Conservation (phyloP, 1,140 invertebrate genomes). For the Drosophila seguyi region DNA sequence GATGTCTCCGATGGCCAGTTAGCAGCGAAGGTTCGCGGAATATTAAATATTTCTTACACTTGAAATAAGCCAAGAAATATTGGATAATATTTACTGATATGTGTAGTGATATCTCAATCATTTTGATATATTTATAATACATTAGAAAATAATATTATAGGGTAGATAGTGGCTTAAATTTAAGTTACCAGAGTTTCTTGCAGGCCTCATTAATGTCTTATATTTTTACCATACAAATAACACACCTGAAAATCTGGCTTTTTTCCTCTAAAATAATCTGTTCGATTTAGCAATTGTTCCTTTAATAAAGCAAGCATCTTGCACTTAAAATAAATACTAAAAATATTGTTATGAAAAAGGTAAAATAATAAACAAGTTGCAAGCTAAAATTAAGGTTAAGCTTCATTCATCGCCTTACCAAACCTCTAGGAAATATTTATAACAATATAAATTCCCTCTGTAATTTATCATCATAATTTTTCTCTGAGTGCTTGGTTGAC, state of each 20-base stretch:
- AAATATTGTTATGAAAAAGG: no score
- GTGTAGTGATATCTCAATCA: background rate
- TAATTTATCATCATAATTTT: background rate
- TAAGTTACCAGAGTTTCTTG: background rate
- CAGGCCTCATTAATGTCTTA: no score
- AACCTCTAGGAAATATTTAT: background rate
- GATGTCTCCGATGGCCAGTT: constrained; percentile 15
- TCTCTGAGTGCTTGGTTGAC: constrained; percentile 11
- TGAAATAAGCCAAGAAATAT: background rate
- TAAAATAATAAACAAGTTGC: background rate
- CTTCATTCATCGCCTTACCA: no score
- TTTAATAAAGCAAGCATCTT: background rate
- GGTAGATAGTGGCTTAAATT: no score
- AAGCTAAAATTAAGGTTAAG: background rate
- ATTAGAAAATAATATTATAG: background rate
- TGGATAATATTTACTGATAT: no score
- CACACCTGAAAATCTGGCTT: background rate
- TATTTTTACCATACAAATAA: background rate
- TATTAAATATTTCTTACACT: constrained; percentile 20
- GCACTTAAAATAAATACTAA: background rate
- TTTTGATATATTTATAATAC: background rate
- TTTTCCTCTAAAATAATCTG: background rate
- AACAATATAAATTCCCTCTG: no score
- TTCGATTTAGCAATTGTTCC: background rate
- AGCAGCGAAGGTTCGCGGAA: constrained; percentile 21